Evolutionary conservation across 2,113 vertebrate species (phyloP).

Genomic region (Perca flavescens): DNA sequence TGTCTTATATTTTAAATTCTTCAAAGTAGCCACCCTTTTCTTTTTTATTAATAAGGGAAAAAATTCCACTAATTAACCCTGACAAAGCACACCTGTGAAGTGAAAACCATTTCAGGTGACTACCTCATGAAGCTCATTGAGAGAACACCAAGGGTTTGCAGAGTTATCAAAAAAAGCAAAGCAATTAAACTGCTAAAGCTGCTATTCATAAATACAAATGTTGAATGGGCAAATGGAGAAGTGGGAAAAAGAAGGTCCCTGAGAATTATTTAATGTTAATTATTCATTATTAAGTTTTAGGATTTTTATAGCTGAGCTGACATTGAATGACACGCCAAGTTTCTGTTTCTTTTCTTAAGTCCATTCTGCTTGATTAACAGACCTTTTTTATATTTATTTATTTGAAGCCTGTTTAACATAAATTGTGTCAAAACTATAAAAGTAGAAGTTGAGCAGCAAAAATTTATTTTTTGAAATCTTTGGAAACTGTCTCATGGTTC

Average conservation of each 20-base stretch:
- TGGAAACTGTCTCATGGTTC: not conserved
- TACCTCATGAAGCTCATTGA: too few relatives aligned
- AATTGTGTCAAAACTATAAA: not conserved
- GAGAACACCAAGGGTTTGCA: too few relatives aligned
- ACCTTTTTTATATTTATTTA: not conserved
- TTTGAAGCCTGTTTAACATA: not conserved
- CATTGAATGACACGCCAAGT: not conserved
- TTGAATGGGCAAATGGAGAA: not conserved
- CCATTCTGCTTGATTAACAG: constrained; percentile 7
- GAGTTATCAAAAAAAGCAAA: too few relatives aligned
- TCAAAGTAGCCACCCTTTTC: too few relatives aligned
- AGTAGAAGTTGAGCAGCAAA: not conserved
- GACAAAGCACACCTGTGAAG: too few relatives aligned
- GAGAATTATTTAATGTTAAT: not conserved
- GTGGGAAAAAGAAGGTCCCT: not conserved
- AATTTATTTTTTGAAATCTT: not conserved
- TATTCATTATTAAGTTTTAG: not conserved
- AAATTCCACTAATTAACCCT: too few relatives aligned
- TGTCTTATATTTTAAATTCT: too few relatives aligned
- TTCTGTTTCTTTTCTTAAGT: not conserved
- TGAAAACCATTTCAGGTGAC: too few relatives aligned
- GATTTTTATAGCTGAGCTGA: constrained; percentile 7
- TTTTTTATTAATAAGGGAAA: too few relatives aligned
- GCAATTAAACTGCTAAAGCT: not conserved
- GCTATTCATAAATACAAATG: not conserved